These are phyloP conservation scores for Actinia equina DNA, from an alignment of 64 coral and sea anemone genomes.

Conservation along the genomic window DNA sequence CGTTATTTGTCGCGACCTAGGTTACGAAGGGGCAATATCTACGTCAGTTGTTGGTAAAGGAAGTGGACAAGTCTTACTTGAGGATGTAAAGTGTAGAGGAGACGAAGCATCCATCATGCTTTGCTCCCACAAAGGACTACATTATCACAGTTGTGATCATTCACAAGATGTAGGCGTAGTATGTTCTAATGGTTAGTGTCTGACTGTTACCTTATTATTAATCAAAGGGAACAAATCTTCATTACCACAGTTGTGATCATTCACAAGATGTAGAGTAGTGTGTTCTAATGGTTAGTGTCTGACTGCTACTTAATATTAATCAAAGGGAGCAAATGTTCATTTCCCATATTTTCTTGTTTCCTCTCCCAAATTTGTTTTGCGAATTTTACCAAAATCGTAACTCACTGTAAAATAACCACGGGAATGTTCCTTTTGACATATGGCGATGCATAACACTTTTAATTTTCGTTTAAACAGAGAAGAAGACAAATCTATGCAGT, in stretches of 20 bases:
- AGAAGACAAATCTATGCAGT: background rate
- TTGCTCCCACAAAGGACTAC: background rate
- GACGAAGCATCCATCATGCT: background rate
- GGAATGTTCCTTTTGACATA: background rate
- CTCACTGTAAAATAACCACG: no score
- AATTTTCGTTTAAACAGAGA: background rate
- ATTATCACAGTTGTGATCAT: slow-evolving; percentile 9
- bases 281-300: no score
- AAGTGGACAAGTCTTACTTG: background rate
- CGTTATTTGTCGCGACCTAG: slow-evolving; percentile 39
- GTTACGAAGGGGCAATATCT: slow-evolving; percentile 31
- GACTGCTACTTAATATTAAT: no score
- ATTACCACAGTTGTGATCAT: no score
- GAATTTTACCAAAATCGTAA: no score
- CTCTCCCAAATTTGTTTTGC: no score
- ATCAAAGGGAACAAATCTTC: background rate
- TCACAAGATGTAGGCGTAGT: slow-evolving; percentile 1
- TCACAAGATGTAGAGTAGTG: no score
- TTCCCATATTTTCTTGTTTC: no score
- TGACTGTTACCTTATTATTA: no score
- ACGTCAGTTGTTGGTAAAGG: background rate
- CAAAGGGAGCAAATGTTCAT: no score
- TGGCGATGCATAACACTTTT: background rate
- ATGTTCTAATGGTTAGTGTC: background rate
- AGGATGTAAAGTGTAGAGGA: background rate